Conservation (phyloP, 2,888 invertebrate species). For the Agriopis aurantiaria region DNA sequence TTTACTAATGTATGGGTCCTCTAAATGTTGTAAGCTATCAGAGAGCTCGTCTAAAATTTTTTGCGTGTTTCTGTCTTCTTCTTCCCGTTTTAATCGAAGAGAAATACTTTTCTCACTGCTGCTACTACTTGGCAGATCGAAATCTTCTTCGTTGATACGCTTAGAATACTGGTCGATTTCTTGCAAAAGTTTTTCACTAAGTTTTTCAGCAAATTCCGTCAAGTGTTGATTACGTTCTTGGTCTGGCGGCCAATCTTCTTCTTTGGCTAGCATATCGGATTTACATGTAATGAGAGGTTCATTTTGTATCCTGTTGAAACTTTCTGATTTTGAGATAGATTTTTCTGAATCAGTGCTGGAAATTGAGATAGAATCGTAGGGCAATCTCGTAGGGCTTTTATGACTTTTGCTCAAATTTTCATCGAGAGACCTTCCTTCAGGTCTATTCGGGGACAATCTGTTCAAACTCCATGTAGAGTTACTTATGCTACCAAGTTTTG, state of each 20-base stretch:
- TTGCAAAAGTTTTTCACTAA: constrained; percentile 92
- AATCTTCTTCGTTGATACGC: constrained; percentile 83
- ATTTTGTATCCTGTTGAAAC: constrained; percentile 82
- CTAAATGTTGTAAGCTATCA: constrained; percentile 84
- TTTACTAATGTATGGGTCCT: constrained; percentile 88
- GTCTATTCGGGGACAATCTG: constrained; percentile 79
- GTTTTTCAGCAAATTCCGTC: constrained; percentile 92
- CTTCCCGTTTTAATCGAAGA: constrained; percentile 79
- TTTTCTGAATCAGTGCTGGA: constrained; percentile 84
- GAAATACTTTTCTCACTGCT: constrained; percentile 84
- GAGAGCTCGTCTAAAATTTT: constrained; percentile 81
- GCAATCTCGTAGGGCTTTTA: constrained; percentile 79
- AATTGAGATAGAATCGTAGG: constrained; percentile 82
- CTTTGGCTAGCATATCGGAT: constrained; percentile 80
- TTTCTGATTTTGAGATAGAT: constrained; percentile 83
- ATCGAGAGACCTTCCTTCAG: constrained; percentile 81
- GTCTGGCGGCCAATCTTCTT: constrained; percentile 87
- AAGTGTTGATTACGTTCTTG: constrained; percentile 89
- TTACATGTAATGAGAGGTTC: constrained; percentile 83
- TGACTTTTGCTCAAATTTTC: constrained; percentile 80
- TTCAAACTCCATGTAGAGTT: constrained; percentile 85
- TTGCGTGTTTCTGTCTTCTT: constrained; percentile 81
- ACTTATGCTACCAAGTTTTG: constrained; percentile 81
- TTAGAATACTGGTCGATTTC: constrained; percentile 90
- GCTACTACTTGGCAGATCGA: constrained; percentile 82